Percentiles rank a stretch among this genome's conserved stretches.
These are phyloP conservation scores for Neodon shergylaensis DNA, from an alignment of 2,113 vertebrate species.

Conservation along the genomic window DNA sequence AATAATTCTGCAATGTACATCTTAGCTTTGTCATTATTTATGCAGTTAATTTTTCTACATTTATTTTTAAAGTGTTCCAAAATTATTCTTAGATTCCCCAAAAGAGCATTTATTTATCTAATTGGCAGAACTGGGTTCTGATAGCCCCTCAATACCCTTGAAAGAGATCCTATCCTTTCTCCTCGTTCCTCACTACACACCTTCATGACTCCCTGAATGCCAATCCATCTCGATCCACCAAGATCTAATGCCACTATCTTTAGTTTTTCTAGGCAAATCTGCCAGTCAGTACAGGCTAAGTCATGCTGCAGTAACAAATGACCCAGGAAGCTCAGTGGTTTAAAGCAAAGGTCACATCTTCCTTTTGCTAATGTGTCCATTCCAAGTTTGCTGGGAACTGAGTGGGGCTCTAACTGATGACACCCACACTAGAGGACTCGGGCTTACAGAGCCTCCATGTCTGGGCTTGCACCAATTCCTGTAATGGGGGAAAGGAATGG, in stretches of 20 bases:
- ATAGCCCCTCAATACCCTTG: constrained; percentile 57
- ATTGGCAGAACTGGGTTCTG: constrained; percentile 59
- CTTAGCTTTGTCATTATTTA: constrained; percentile 70
- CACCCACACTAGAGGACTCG: background rate
- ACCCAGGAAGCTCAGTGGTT: background rate
- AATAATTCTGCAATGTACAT: constrained; percentile 6
- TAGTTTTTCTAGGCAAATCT: background rate
- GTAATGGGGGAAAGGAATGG: background rate
- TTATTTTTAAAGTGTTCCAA: constrained; percentile 68
- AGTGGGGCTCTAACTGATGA: background rate
- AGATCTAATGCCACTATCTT: background rate
- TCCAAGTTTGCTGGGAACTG: background rate
- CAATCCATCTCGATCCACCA: background rate
- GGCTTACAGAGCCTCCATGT: background rate
- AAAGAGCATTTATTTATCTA: constrained; percentile 64
- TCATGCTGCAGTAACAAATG: constrained; percentile 28
- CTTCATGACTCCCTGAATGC: background rate
- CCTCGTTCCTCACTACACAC: background rate
- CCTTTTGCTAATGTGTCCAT: background rate
- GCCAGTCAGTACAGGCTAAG: background rate
- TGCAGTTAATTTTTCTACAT: constrained; percentile 65
- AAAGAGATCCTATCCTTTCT: constrained; percentile 40
- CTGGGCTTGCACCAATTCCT: background rate
- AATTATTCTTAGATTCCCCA: constrained; percentile 67
- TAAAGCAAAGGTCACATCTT: constrained; percentile 29